These are phyloP conservation scores for Mimas tiliae DNA, from an alignment of 2,888 invertebrate genomes.

Conservation along the genomic window DNA sequence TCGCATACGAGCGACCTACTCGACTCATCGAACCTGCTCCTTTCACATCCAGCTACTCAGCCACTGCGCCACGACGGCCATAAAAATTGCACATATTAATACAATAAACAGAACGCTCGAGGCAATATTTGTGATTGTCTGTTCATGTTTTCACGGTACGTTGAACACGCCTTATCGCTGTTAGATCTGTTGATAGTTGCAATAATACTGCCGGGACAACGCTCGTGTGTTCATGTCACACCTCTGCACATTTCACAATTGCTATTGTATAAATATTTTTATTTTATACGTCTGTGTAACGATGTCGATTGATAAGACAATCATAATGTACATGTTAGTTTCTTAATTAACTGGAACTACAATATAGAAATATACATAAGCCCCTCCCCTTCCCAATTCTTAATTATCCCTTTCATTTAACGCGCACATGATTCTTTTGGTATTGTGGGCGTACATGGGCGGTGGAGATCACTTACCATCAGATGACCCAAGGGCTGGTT, in stretches of 20 bases:
- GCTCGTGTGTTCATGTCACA: conserved; percentile 8
- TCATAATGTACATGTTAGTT: neutral
- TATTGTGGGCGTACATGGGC: too few relatives aligned
- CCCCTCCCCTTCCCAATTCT: too few relatives aligned
- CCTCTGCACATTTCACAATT: neutral
- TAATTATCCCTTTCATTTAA: too few relatives aligned
- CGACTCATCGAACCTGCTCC: too few relatives aligned
- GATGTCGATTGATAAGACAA: neutral
- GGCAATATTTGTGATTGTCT: conserved; percentile 19
- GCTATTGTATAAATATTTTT: neutral
- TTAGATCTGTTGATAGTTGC: conserved; percentile 29
- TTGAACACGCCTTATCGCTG: conserved; percentile 33
- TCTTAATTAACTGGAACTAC: neutral
- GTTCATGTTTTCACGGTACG: conserved; percentile 28
- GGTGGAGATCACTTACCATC: too few relatives aligned
- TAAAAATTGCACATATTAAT: neutral
- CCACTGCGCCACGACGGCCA: too few relatives aligned
- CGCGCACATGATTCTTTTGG: too few relatives aligned
- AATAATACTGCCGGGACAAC: conserved; percentile 13
- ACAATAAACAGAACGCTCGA: neutral
- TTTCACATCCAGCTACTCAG: too few relatives aligned
- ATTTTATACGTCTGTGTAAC: neutral
- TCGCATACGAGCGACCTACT: too few relatives aligned
- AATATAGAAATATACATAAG: too few relatives aligned
- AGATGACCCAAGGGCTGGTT: too few relatives aligned